Percentiles rank a stretch among this genome's conserved stretches.
phyloP scores from a whole-genome alignment of 2,888 invertebrate species.

The Automeris io region DNA sequence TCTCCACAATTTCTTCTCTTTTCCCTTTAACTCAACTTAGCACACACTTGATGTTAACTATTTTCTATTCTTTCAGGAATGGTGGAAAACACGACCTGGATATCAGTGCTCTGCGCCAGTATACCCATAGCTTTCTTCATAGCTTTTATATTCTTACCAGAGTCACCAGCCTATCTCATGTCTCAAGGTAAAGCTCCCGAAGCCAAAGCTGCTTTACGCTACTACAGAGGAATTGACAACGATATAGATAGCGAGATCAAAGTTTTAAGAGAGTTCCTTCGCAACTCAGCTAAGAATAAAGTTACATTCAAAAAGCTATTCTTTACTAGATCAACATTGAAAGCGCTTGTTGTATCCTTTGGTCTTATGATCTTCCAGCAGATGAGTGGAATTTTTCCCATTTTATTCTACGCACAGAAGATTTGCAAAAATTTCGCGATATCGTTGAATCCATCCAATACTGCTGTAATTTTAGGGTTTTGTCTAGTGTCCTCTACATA shows the following conservation, averaged over 20 bases:
- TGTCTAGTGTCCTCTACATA: slow-evolving; percentile 77
- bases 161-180: slow-evolving; percentile 81
- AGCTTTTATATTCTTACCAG: slow-evolving; percentile 81
- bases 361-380: slow-evolving; percentile 82
- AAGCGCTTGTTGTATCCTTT: slow-evolving; percentile 67
- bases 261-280: slow-evolving; percentile 59
- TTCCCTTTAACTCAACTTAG: no score
- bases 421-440: slow-evolving; percentile 72
- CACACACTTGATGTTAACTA: not conserved
- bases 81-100: slow-evolving; percentile 52
- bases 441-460: slow-evolving; percentile 47
- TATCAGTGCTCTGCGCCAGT: slow-evolving; percentile 56
- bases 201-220: slow-evolving; percentile 78
- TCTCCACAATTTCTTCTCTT: no score
- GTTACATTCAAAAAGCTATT: slow-evolving; percentile 64
- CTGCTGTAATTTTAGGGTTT: slow-evolving; percentile 78
- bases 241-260: slow-evolving; percentile 75
- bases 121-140: slow-evolving; percentile 64
- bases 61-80: slow-evolving; percentile 50
- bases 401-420: slow-evolving; percentile 76
- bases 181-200: slow-evolving; percentile 72
- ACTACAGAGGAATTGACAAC: slow-evolving; percentile 79
- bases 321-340: slow-evolving; percentile 52
- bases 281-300: slow-evolving; percentile 58
- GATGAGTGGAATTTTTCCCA: slow-evolving; percentile 77